A percentile compares a stretch with the other conserved stretches of the same genome.
phyloP scores from a whole-genome alignment of 30 jellyfish, hydroid and myxozoan genomes.

The Aurelia coerulea region DNA sequence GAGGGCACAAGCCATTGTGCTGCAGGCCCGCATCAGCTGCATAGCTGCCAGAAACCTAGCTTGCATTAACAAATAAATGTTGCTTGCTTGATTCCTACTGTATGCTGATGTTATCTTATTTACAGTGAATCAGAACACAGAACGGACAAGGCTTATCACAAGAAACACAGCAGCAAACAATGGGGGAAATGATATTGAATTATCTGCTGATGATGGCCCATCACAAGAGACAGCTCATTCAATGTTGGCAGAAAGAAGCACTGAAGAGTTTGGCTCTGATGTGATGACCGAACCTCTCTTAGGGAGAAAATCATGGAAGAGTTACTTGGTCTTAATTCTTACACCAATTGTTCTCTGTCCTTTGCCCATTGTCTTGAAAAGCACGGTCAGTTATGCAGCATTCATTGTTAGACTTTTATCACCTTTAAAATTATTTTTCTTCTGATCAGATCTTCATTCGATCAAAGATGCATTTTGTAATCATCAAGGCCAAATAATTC shows the following conservation, averaged over 20 bases:
- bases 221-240: not conserved
- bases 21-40: too few relatives aligned
- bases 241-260: slow-evolving; percentile 4
- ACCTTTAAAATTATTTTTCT: too few relatives aligned
- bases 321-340: slow-evolving; percentile 42
- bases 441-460: too few relatives aligned
- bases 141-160: slow-evolving; percentile 33
- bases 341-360: slow-evolving; percentile 75
- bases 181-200: slow-evolving; percentile 16
- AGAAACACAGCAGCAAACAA: not conserved
- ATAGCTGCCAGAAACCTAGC: too few relatives aligned
- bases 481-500: too few relatives aligned
- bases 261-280: slow-evolving; percentile 35
- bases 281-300: slow-evolving; percentile 23
- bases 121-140: slow-evolving; percentile 30
- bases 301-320: slow-evolving; percentile 65
- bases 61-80: too few relatives aligned
- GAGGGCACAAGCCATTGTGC: too few relatives aligned
- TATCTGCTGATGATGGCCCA: slow-evolving; percentile 2
- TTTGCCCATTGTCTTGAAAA: slow-evolving; percentile 31
- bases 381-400: slow-evolving; percentile 8
- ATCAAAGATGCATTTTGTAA: too few relatives aligned
- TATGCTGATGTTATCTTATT: not conserved
- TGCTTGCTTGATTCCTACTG: too few relatives aligned
- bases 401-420: too few relatives aligned